phyloP scores from a whole-genome alignment of 1,140 invertebrate species.

The Pseudomyrmex concolor region DNA sequence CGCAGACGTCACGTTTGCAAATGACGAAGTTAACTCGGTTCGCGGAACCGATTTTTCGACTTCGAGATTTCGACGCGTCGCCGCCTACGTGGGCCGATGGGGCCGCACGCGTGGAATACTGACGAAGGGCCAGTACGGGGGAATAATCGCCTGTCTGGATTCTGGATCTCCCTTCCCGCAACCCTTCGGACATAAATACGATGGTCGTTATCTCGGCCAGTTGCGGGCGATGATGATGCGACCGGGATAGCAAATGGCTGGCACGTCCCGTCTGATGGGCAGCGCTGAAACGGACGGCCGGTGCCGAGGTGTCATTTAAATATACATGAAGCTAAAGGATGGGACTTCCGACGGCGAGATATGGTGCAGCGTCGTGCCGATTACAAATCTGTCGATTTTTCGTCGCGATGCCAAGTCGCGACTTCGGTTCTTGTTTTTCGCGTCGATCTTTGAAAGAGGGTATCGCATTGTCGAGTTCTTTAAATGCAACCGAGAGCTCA shows the following conservation, averaged over 20 bases:
- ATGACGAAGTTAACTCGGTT: constrained; percentile 45
- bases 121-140: constrained; percentile 41
- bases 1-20: constrained; percentile 29
- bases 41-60: constrained; percentile 48
- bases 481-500: neutral
- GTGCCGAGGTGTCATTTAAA: constrained; percentile 62
- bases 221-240: constrained; percentile 18
- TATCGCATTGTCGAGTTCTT: neutral
- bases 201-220: constrained; percentile 56
- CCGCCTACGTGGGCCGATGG: constrained; percentile 44
- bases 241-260: constrained; percentile 15
- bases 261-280: constrained; percentile 37
- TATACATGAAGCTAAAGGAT: constrained; percentile 69
- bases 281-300: constrained; percentile 48
- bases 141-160: constrained; percentile 64
- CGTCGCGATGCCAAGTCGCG: neutral
- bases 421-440: neutral
- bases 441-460: neutral
- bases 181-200: constrained; percentile 54
- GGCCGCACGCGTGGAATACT: constrained; percentile 57
- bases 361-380: constrained; percentile 1
- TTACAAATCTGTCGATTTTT: constrained; percentile 11
- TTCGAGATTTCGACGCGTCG: constrained; percentile 64
- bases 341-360: constrained; percentile 12
- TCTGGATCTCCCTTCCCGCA: constrained; percentile 56